Evolutionary conservation across 2,113 vertebrate genomes (phyloP).

Genomic region (Stercorarius parasiticus): DNA sequence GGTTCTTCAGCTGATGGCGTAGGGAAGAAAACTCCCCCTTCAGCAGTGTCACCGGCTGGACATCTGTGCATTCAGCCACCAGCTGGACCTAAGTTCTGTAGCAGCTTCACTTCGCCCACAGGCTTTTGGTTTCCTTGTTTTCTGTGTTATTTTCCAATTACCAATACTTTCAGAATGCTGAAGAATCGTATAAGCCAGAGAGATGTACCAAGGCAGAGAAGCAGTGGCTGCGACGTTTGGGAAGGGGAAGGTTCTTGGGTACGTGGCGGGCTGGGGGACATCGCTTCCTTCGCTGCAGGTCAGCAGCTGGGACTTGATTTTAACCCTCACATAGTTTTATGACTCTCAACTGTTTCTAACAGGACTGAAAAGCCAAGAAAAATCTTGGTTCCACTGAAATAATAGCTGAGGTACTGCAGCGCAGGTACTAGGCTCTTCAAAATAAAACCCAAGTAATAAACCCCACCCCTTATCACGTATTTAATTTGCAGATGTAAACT

Average conservation of each 20-base stretch:
- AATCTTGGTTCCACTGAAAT: background rate
- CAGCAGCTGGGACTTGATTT: background rate
- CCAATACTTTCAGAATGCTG: background rate
- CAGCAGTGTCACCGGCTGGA: background rate
- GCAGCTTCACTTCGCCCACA: background rate
- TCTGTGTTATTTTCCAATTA: background rate
- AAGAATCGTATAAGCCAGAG: background rate
- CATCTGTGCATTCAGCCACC: background rate
- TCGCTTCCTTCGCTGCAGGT: background rate
- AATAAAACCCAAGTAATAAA: background rate
- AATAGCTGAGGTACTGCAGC: background rate
- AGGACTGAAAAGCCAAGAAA: background rate
- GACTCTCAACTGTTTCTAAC: background rate
- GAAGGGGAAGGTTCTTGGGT: background rate
- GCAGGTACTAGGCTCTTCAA: background rate
- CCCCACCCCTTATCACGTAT: background rate
- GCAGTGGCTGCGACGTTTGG: background rate
- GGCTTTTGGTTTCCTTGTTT: background rate
- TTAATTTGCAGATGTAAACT: background rate
- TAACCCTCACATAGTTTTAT: background rate
- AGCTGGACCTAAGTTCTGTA: background rate
- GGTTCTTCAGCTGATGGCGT: accelerated
- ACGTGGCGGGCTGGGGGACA: accelerated
- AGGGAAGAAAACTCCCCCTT: background rate
- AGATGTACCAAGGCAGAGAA: background rate